These are phyloP conservation scores for Egretta garzetta DNA, from an alignment of 2,113 vertebrate species.

Conservation along the genomic window DNA sequence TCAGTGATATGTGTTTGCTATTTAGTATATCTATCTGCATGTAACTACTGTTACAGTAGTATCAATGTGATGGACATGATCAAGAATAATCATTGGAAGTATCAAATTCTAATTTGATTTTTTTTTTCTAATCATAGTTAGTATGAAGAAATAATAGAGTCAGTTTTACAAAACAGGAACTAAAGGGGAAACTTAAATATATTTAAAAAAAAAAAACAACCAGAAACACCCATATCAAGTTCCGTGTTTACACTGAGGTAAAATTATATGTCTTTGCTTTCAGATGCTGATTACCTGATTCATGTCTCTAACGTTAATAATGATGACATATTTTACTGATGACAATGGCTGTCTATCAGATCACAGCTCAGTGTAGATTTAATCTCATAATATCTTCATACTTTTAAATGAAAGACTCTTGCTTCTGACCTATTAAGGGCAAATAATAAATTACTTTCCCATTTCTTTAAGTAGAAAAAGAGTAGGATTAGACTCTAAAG, in stretches of 20 bases:
- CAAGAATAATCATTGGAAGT: not conserved
- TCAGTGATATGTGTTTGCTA: not conserved
- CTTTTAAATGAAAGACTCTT: conserved; percentile 64
- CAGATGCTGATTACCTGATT: conserved; percentile 26
- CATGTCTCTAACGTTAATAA: conserved; percentile 48
- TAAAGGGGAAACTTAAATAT: not conserved
- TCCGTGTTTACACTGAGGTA: conserved; percentile 13
- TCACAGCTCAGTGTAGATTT: conserved; percentile 67
- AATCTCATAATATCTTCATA: conserved; percentile 72
- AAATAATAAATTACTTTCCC: conserved; percentile 71
- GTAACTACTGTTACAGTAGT: not conserved
- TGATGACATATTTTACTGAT: conserved; percentile 62
- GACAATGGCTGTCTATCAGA: conserved; percentile 1
- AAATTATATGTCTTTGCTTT: conserved; percentile 55
- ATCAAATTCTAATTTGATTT: not conserved
- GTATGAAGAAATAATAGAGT: not conserved
- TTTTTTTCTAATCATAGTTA: not conserved
- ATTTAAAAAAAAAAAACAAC: fast-evolving
- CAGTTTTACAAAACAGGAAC: not conserved
- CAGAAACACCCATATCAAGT: not conserved
- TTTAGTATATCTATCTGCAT: not conserved
- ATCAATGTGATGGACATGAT: not conserved
- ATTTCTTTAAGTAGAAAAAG: conserved; percentile 31
- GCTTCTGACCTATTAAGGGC: conserved; percentile 63
- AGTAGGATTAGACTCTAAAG: conserved; percentile 67